Percentiles rank a stretch among this genome's conserved stretches.
Evolutionary conservation across 2,113 vertebrate genomes (phyloP).

Genomic region (Equus quagga): DNA sequence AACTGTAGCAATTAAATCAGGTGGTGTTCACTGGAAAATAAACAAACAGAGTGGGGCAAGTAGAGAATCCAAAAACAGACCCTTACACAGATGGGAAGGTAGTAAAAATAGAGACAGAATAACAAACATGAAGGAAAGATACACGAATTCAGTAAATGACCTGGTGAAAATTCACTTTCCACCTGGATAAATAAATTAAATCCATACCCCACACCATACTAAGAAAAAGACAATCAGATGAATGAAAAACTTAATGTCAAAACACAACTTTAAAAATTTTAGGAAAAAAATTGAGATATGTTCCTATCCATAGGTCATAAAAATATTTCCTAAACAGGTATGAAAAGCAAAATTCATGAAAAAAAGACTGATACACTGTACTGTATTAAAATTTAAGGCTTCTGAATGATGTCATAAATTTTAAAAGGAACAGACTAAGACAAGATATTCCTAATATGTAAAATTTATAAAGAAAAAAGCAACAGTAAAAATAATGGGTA

Average conservation of each 20-base stretch:
- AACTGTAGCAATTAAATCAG: neutral
- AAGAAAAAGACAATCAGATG: neutral
- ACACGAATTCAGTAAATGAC: neutral
- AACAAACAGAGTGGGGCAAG: neutral
- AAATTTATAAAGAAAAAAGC: neutral
- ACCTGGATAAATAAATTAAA: constrained; percentile 9
- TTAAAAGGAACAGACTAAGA: neutral
- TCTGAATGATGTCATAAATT: neutral
- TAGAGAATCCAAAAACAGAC: neutral
- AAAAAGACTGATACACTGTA: neutral
- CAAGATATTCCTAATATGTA: neutral
- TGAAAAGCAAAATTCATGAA: neutral
- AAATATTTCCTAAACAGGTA: neutral
- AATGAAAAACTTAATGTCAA: neutral
- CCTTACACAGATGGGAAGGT: neutral
- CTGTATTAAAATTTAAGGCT: neutral
- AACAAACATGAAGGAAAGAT: neutral
- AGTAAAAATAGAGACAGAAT: neutral
- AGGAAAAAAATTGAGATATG: neutral
- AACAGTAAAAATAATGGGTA: neutral
- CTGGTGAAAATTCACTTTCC: neutral
- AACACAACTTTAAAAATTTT: neutral
- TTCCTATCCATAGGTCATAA: neutral
- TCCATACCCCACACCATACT: neutral
- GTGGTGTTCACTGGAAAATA: neutral